A percentile compares a stretch with the other conserved stretches of the same genome.
phyloP scores from a whole-genome alignment of 2,113 vertebrate species.

The Thymallus thymallus region DNA sequence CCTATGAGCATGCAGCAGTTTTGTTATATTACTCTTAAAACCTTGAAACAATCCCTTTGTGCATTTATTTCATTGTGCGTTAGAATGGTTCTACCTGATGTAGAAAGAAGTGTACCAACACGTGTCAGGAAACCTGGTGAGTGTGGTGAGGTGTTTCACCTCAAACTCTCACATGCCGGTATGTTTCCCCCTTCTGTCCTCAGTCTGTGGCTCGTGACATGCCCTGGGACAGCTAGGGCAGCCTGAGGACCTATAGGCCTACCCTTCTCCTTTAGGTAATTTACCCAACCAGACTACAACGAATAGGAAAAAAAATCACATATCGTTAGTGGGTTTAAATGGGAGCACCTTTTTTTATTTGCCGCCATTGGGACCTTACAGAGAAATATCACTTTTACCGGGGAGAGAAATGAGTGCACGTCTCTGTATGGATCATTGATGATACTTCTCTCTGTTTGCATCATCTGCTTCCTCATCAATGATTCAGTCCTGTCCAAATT shows the following conservation, averaged over 20 bases:
- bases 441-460: no score
- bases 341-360: no score
- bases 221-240: slow-evolving; percentile 77
- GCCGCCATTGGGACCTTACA: no score
- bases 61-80: not conserved
- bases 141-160: not conserved
- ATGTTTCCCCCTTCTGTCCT: slow-evolving; percentile 67
- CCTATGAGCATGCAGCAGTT: not conserved
- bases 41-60: not conserved
- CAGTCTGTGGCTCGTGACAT: slow-evolving; percentile 79
- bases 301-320: no score
- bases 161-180: slow-evolving; percentile 47
- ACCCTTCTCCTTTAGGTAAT: slow-evolving; percentile 70
- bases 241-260: slow-evolving; percentile 63
- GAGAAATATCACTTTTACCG: no score
- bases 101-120: not conserved
- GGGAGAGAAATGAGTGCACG: no score
- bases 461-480: no score
- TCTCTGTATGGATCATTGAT: no score
- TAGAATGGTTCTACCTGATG: not conserved
- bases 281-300: slow-evolving; percentile 36
- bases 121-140: slow-evolving; percentile 1
- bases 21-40: no score
- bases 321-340: no score
- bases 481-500: no score